Evolutionary conservation across 2,888 invertebrate species (phyloP).

Genomic region (Malachius bipustulatus): DNA sequence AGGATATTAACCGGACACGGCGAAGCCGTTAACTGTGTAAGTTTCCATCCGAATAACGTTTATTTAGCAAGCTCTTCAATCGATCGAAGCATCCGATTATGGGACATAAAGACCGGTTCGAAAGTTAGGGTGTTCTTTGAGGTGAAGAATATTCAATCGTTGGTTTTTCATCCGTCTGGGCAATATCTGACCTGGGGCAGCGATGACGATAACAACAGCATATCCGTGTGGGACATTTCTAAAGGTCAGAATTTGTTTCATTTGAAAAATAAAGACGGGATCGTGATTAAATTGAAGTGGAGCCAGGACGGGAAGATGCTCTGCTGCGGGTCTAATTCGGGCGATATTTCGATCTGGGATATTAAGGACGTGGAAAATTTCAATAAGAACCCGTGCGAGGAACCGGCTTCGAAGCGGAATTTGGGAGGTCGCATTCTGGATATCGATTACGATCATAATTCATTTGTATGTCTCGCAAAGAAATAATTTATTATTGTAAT

Average conservation of each 20-base stretch:
- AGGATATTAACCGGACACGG: constrained; percentile 81
- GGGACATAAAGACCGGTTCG: constrained; percentile 74
- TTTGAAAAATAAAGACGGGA: constrained; percentile 51
- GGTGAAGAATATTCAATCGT: constrained; percentile 60
- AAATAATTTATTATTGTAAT: too few relatives aligned
- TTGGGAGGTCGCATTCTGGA: too few relatives aligned
- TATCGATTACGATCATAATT: too few relatives aligned
- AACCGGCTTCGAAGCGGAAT: too few relatives aligned
- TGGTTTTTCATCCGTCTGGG: constrained; percentile 79
- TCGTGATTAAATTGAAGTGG: constrained; percentile 52
- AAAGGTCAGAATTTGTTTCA: constrained; percentile 52
- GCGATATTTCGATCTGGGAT: constrained; percentile 55
- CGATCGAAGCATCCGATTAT: constrained; percentile 80
- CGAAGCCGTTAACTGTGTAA: constrained; percentile 75
- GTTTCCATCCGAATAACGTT: constrained; percentile 84
- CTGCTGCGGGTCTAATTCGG: constrained; percentile 57
- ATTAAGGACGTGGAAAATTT: constrained; percentile 16
- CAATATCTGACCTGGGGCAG: constrained; percentile 75
- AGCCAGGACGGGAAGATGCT: constrained; percentile 45
- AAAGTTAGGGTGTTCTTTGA: constrained; percentile 70
- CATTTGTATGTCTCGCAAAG: too few relatives aligned
- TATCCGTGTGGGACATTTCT: constrained; percentile 58
- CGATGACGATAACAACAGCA: constrained; percentile 56
- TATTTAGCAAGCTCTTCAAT: constrained; percentile 84
- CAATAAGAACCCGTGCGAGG: too few relatives aligned